A percentile compares a stretch with the other conserved stretches of the same genome.
Evolutionary conservation across 2,113 vertebrate genomes (phyloP).

Genomic region (Etheostoma spectabile): DNA sequence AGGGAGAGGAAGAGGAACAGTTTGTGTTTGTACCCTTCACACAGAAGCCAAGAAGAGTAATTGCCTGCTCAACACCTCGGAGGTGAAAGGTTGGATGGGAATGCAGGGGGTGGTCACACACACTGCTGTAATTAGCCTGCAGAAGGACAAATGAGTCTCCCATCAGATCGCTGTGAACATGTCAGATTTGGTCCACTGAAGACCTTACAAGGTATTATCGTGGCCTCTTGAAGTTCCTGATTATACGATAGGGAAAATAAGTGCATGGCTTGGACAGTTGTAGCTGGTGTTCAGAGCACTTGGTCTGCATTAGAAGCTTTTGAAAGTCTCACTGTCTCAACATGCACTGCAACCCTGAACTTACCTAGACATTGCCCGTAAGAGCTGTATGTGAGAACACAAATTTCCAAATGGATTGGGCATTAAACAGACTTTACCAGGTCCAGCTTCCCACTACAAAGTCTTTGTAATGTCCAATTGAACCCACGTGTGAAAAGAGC

Average conservation of each 20-base stretch:
- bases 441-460: too few relatives aligned
- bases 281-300: slow-evolving; percentile 7
- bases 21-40: slow-evolving; percentile 73
- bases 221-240: slow-evolving; percentile 29
- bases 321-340: neutral
- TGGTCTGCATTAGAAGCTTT: slow-evolving; percentile 26
- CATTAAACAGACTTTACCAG: too few relatives aligned
- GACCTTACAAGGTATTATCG: slow-evolving; percentile 51
- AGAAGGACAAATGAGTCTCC: slow-evolving; percentile 77
- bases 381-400: too few relatives aligned
- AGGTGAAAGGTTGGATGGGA: slow-evolving; percentile 80
- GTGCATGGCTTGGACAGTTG: neutral
- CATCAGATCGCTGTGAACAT: slow-evolving; percentile 30
- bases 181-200: slow-evolving; percentile 55
- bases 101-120: slow-evolving; percentile 75
- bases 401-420: too few relatives aligned
- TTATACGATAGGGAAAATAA: slow-evolving; percentile 22
- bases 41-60: slow-evolving; percentile 84
- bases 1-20: slow-evolving; percentile 36
- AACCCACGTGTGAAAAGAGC: too few relatives aligned
- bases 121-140: slow-evolving; percentile 72
- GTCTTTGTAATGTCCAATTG: too few relatives aligned
- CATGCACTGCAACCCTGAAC: too few relatives aligned
- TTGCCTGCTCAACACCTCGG: slow-evolving; percentile 79
- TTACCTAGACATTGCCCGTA: too few relatives aligned